Conservation (phyloP, 1,140 invertebrate genomes). For the Dendrolimus kikuchii region DNA sequence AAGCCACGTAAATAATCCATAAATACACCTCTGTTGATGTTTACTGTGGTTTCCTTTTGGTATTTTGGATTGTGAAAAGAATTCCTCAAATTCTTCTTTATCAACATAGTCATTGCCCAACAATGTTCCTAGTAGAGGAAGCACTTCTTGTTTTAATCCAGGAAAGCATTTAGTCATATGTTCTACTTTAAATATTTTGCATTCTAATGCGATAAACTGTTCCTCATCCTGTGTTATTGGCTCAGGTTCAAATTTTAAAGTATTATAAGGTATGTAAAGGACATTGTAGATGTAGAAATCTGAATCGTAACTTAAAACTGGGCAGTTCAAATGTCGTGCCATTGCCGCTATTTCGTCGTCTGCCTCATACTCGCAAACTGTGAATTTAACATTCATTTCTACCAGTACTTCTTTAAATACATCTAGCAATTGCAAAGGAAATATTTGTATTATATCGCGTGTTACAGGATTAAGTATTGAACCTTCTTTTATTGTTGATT, state of each 20-base stretch:
- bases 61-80: slow-evolving; percentile 79
- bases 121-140: slow-evolving; percentile 86
- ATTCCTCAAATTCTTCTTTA: slow-evolving; percentile 77
- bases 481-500: slow-evolving; percentile 75
- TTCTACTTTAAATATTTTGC: slow-evolving; percentile 82
- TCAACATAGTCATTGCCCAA: slow-evolving; percentile 92
- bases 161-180: slow-evolving; percentile 78
- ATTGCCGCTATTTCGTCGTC: slow-evolving; percentile 88
- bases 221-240: slow-evolving; percentile 31
- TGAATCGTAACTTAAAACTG: slow-evolving; percentile 91
- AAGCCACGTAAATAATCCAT: slow-evolving; percentile 82
- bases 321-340: slow-evolving; percentile 83
- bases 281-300: slow-evolving; percentile 93
- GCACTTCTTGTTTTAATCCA: slow-evolving; percentile 75
- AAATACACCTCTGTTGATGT: slow-evolving; percentile 77
- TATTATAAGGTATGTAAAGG: slow-evolving; percentile 84
- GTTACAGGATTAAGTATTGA: slow-evolving; percentile 61
- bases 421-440: slow-evolving; percentile 80
- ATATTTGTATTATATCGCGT: slow-evolving; percentile 70
- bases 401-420: slow-evolving; percentile 80
- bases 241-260: slow-evolving; percentile 71
- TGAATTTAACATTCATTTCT: slow-evolving; percentile 77
- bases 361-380: slow-evolving; percentile 88
- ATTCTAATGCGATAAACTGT: slow-evolving; percentile 57
- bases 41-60: slow-evolving; percentile 73